Conservation (phyloP, 2,113 vertebrate genomes). For the Anhinga rufa region DNA sequence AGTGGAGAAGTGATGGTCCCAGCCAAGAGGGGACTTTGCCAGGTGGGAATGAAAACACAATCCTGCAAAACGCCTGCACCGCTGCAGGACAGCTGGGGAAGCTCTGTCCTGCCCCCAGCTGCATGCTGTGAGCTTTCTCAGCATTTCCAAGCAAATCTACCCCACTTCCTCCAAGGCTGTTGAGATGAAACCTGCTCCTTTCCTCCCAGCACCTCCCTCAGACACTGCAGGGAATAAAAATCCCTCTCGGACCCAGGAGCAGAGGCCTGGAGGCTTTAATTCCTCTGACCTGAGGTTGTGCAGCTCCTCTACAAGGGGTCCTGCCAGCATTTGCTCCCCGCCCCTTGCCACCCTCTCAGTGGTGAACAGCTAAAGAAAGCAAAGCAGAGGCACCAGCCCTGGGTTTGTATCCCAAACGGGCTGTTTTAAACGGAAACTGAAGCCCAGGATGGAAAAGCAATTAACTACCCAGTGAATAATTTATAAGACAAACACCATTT, state of each 20-base stretch:
- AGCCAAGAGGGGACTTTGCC: not conserved
- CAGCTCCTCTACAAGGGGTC: not conserved
- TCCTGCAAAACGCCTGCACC: not conserved
- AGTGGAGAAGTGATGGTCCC: not conserved
- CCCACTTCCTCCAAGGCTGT: fast-evolving
- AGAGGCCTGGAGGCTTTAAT: not conserved
- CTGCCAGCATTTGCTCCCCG: not conserved
- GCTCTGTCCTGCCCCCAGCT: not conserved
- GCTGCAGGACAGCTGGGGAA: not conserved
- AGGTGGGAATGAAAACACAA: not conserved
- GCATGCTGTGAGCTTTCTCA: not conserved
- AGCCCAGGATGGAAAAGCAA: not conserved
- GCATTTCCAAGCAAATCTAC: not conserved
- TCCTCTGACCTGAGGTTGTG: not conserved
- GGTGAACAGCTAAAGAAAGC: not conserved
- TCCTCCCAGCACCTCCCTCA: not conserved
- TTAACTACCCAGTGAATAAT: constrained; percentile 15
- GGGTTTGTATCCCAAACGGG: not conserved
- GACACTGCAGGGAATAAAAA: not conserved
- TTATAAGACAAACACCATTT: not conserved
- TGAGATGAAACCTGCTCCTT: not conserved
- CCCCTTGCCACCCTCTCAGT: not conserved
- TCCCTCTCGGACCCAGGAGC: not conserved
- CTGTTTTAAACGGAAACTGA: not conserved
- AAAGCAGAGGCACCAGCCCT: not conserved